Base-by-base conservation (phyloP, 1,140 invertebrate genomes). In the Papilio helenus region DNA sequence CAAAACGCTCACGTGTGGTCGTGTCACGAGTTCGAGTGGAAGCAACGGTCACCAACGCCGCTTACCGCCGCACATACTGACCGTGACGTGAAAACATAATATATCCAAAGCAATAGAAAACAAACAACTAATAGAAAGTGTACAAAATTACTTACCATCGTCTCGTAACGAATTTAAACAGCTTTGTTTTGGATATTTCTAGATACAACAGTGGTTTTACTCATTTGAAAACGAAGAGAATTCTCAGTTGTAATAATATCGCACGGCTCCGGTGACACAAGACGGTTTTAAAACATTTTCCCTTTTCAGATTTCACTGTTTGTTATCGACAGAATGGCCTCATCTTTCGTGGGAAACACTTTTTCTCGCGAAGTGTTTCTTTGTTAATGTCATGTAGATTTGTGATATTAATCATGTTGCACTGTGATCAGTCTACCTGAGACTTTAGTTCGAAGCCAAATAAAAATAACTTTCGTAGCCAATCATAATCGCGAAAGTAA, bases 31-130 rank as follows among this genome's bases (percentile, higher is more conserved):
- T 83, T 81, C 73, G 76, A 81, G 74, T 79, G 61, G 78, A 39
- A n/a, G n/a, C 72, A 84, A 82, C 65, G 46, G 51, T 61, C 76
- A 49, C 20, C 80, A 85, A 83, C 79, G 20, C 51, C n/a, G 20
- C 61, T 68, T 14, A 34, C 61, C 61, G 26, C 26, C 61, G 23
- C 23, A 23, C 79, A 79, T 79, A 76, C 80, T 80, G 81, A 86
- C 83, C 80, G 79, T 85, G 82, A 84, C 86, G 84, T 55, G 80
- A 85, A 87, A 89, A 89, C 80, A 81, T 79, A n/a, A n/a, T n/a
- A 74, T 85, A 80, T 82, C 83, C 49, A 81, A 84, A 83, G 82
- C 81, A 85, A 85, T 86, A 82, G 88, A 87, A 89, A 89, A 90
- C 86, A 86, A 77, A 78, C 72, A 81, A 80, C 58, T 76, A 81